Conservation (phyloP, 2,888 invertebrate genomes). For the Drosophila greeni region DNA sequence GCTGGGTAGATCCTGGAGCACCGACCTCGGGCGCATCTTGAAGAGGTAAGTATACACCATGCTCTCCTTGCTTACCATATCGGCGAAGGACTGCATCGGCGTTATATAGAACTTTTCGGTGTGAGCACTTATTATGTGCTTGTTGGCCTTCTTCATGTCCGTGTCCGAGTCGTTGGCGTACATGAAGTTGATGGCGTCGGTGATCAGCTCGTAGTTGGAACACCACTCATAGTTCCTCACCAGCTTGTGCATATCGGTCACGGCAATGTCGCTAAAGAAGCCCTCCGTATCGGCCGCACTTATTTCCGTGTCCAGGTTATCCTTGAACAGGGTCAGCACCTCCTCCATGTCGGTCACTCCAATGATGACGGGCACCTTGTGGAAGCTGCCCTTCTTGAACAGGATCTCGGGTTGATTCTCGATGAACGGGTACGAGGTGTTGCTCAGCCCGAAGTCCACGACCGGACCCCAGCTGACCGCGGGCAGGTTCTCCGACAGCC, state of each 20-base stretch:
- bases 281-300: constrained; percentile 80
- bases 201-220: constrained; percentile 83
- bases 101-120: constrained; percentile 88
- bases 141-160: constrained; percentile 81
- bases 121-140: constrained; percentile 85
- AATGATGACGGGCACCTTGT: constrained; percentile 86
- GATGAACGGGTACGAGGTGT: constrained; percentile 84
- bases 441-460: constrained; percentile 85
- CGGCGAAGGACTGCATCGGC: constrained; percentile 85
- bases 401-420: constrained; percentile 83
- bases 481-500: constrained; percentile 83
- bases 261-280: constrained; percentile 83
- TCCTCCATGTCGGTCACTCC: constrained; percentile 92
- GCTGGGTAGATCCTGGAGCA: constrained; percentile 83
- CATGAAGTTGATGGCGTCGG: constrained; percentile 87
- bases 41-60: constrained; percentile 87
- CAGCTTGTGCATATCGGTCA: constrained; percentile 81
- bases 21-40: constrained; percentile 85
- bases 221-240: constrained; percentile 81
- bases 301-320: constrained; percentile 82
- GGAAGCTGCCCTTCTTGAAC: constrained; percentile 82
- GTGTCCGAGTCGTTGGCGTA: constrained; percentile 84
- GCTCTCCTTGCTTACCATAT: constrained; percentile 81
- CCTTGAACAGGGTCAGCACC: constrained; percentile 82
- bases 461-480: constrained; percentile 87